phyloP scores from a whole-genome alignment of 37 sponge, comb jelly and placozoan genomes.

The Cladorhizidae sp. region DNA sequence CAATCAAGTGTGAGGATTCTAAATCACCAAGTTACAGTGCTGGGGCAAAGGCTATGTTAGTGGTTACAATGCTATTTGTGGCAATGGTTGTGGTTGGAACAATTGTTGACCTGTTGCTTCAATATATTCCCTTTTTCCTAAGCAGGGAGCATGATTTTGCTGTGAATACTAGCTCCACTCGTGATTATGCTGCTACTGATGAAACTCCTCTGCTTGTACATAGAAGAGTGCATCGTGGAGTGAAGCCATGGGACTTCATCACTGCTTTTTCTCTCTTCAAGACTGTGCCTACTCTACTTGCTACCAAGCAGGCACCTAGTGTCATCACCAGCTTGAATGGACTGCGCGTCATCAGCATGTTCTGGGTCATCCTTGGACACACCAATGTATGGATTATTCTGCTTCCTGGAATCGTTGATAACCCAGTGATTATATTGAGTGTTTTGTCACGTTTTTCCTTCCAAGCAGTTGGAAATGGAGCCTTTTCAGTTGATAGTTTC shows the following conservation, averaged over 20 bases:
- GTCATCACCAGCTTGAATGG: constrained; percentile 78
- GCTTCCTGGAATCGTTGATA: not conserved
- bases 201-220: constrained; percentile 13
- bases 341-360: constrained; percentile 82
- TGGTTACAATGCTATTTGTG: constrained; percentile 36
- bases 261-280: constrained; percentile 73
- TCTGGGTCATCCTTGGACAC: constrained; percentile 85
- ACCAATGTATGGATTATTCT: constrained; percentile 12
- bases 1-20: not conserved
- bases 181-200: not conserved
- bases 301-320: constrained; percentile 56
- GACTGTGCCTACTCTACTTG: constrained; percentile 45
- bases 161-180: not conserved
- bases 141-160: not conserved
- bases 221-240: not conserved
- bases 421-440: not conserved
- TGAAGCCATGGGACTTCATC: constrained; percentile 11
- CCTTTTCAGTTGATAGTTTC: constrained; percentile 78
- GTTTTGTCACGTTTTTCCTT: constrained; percentile 31
- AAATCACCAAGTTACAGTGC: constrained; percentile 13
- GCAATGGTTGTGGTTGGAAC: constrained; percentile 14
- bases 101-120: constrained; percentile 6
- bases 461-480: constrained; percentile 56
- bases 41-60: constrained; percentile 59
- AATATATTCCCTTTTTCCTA: not conserved